These are phyloP conservation scores for Lobophora halterata DNA, from an alignment of 2,888 invertebrate species.

Conservation along the genomic window DNA sequence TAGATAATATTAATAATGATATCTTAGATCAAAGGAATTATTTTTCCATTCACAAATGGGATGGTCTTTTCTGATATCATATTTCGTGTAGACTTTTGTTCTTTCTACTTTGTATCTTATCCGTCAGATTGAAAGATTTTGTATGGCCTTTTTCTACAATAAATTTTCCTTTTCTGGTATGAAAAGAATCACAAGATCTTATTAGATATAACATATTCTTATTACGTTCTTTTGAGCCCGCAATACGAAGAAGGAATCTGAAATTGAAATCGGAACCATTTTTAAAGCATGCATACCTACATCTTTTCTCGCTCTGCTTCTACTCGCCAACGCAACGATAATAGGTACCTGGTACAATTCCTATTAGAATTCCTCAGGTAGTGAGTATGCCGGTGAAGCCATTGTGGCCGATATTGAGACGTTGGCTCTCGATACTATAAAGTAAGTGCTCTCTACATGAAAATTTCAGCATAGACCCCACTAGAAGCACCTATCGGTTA, in stretches of 20 bases:
- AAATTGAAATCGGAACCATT: no score
- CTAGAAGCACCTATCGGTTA: constrained; percentile 6
- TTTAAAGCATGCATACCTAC: no score
- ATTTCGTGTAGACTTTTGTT: not conserved
- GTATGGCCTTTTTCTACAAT: not conserved
- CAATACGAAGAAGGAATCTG: no score
- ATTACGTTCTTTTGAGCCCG: no score
- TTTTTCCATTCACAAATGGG: constrained; percentile 27
- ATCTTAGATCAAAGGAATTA: constrained; percentile 24
- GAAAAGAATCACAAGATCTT: no score
- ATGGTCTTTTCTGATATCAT: constrained; percentile 14
- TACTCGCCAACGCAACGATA: not conserved
- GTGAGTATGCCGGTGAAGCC: constrained; percentile 33
- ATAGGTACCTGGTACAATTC: constrained; percentile 30
- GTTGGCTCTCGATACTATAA: constrained; percentile 38
- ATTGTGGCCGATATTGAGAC: constrained; percentile 40
- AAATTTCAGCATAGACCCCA: constrained; percentile 38
- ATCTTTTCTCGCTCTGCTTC: no score
- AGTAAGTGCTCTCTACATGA: constrained; percentile 41
- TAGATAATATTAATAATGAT: constrained; percentile 31
- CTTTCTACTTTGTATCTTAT: not conserved
- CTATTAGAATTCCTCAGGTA: constrained; percentile 45
- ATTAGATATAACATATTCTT: no score
- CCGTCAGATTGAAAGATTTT: constrained; percentile 2
- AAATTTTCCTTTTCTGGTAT: constrained; percentile 1